phyloP scores from a whole-genome alignment of 2,888 invertebrate genomes.

The Caenorhabditis zanzibari region DNA sequence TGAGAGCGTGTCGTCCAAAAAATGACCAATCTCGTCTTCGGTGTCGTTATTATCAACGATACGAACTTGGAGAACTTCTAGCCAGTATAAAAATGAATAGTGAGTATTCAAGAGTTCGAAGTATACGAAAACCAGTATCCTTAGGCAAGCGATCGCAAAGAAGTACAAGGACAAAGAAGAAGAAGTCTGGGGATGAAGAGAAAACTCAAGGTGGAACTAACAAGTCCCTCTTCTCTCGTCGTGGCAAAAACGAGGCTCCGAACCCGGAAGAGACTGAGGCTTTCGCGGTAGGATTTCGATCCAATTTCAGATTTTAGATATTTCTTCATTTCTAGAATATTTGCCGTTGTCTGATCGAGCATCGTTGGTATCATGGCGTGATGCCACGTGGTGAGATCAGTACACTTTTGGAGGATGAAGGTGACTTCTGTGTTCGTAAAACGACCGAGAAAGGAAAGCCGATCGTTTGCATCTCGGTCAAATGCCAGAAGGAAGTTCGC shows the following conservation, averaged over 20 bases:
- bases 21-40: neutral
- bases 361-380: constrained; percentile 71
- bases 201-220: neutral
- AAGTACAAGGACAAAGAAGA: constrained; percentile 22
- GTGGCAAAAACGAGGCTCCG: neutral
- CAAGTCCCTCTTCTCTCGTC: constrained; percentile 27
- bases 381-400: constrained; percentile 74
- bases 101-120: constrained; percentile 13
- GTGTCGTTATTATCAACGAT: neutral
- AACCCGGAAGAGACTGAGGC: constrained; percentile 28
- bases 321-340: constrained; percentile 30
- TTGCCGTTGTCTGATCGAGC: constrained; percentile 45
- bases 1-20: neutral
- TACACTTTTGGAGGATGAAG: constrained; percentile 49
- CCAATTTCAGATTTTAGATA: neutral
- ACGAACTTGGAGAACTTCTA: neutral
- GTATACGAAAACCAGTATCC: constrained; percentile 3
- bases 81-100: constrained; percentile 14
- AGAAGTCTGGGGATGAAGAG: constrained; percentile 11
- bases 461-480: constrained; percentile 58
- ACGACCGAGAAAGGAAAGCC: constrained; percentile 51
- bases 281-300: constrained; percentile 11
- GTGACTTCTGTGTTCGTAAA: constrained; percentile 57
- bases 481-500: constrained; percentile 35
- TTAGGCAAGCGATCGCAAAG: constrained; percentile 16